These are phyloP conservation scores for Catharus fuscescens DNA, from an alignment of 2,113 vertebrate species.

Conservation along the genomic window DNA sequence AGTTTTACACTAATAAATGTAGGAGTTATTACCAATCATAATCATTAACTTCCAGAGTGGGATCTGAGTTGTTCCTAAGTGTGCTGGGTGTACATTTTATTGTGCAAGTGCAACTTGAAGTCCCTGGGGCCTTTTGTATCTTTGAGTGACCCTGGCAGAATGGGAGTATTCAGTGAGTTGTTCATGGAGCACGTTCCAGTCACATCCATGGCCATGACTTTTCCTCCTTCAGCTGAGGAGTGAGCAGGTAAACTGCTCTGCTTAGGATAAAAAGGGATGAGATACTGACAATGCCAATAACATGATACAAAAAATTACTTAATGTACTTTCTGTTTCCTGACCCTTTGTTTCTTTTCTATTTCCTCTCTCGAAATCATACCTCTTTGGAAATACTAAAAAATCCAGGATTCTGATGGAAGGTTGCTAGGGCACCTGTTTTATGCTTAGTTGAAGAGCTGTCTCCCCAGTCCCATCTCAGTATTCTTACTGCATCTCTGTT, in stretches of 20 bases:
- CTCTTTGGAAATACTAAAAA: neutral
- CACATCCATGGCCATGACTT: neutral
- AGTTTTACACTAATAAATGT: neutral
- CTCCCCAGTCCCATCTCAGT: neutral
- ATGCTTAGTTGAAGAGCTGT: neutral
- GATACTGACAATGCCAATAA: neutral
- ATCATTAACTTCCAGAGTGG: neutral
- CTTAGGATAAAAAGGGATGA: neutral
- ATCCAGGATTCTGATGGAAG: neutral
- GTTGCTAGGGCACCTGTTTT: constrained; percentile 22
- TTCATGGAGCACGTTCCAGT: rapidly evolving
- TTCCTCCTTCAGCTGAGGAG: neutral
- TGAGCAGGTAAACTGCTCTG: neutral
- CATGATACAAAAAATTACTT: neutral
- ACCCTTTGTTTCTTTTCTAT: neutral
- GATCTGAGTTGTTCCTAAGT: neutral
- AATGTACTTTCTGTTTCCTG: neutral
- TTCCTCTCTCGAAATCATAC: neutral
- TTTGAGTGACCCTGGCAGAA: neutral
- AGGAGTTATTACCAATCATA: neutral
- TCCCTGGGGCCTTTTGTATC: neutral
- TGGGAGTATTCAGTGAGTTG: neutral
- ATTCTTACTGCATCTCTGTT: neutral
- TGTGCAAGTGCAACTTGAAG: neutral
- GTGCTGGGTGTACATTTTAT: neutral